Conservation (phyloP, 35 echinoderm and acorn worm genomes). For the Heliocidaris erythrogramma region DNA sequence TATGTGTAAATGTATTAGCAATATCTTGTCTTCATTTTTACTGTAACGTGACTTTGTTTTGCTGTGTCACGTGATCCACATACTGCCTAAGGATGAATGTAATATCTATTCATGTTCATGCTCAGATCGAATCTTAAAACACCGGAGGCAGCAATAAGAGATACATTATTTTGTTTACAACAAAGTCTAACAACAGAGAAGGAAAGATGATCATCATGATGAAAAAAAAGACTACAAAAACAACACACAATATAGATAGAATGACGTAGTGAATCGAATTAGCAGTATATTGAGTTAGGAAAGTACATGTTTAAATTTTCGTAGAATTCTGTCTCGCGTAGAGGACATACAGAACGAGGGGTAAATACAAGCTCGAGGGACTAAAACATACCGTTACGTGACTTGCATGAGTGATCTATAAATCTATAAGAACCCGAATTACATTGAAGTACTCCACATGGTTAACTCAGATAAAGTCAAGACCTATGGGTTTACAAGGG, state of each 20-base stretch:
- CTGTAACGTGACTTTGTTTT: neutral
- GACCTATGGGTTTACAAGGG: neutral
- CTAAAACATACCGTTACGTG: conserved; percentile 9
- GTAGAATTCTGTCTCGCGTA: neutral
- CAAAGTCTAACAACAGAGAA: neutral
- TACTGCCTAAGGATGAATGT: neutral
- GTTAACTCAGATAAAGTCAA: neutral
- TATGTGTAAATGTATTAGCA: neutral
- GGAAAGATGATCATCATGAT: neutral
- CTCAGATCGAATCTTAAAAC: neutral
- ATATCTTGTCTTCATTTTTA: neutral
- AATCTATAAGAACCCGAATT: neutral
- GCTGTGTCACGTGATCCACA: neutral
- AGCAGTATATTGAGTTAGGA: neutral
- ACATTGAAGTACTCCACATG: neutral
- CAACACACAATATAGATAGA: neutral
- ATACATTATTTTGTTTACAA: neutral
- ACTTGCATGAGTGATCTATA: neutral
- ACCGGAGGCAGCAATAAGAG: neutral
- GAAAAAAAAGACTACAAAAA: neutral
- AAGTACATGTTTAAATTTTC: neutral
- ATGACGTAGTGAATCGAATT: neutral
- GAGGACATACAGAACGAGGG: neutral
- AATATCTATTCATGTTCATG: neutral
- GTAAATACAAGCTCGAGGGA: neutral